phyloP scores from a whole-genome alignment of 2,888 invertebrate genomes.

The Caenorhabditis zanzibari region DNA sequence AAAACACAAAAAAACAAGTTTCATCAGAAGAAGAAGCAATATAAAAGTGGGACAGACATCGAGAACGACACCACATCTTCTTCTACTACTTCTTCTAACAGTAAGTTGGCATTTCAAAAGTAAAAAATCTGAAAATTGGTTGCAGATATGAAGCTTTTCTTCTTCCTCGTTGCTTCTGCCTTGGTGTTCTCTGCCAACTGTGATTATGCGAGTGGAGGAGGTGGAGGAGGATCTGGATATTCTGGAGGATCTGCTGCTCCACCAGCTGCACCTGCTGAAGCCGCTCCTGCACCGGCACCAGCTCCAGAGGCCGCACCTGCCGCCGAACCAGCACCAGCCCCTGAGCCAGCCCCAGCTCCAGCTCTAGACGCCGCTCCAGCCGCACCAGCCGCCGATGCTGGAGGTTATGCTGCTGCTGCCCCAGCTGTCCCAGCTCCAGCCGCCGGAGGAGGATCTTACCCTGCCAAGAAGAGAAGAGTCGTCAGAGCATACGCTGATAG shows the following conservation, averaged over 20 bases:
- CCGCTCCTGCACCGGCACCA: constrained; percentile 25
- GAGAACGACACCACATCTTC: constrained; percentile 9
- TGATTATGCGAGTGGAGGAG: constrained; percentile 42
- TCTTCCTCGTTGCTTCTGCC: constrained; percentile 18
- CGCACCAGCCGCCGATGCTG: neutral
- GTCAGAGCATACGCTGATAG: constrained; percentile 23
- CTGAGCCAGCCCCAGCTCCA: constrained; percentile 20
- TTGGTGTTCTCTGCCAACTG: constrained; percentile 31
- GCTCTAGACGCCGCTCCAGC: neutral
- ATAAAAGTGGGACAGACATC: constrained; percentile 2
- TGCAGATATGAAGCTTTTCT: constrained; percentile 47
- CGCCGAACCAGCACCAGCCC: constrained; percentile 15
- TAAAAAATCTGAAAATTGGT: neutral
- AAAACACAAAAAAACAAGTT: constrained; percentile 2
- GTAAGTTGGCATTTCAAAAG: neutral
- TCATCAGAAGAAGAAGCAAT: constrained; percentile 2
- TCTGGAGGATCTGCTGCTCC: constrained; percentile 33
- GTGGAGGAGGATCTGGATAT: constrained; percentile 25
- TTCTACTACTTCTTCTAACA: neutral
- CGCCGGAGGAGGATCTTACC: constrained; percentile 16
- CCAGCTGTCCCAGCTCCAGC: constrained; percentile 10
- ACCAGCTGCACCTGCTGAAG: constrained; percentile 16
- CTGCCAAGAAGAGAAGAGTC: constrained; percentile 36
- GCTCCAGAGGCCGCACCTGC: constrained; percentile 13
- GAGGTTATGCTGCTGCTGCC: constrained; percentile 9